Evolutionary conservation across 2,888 invertebrate genomes (phyloP).

Genomic region (Hedychridium roseum): DNA sequence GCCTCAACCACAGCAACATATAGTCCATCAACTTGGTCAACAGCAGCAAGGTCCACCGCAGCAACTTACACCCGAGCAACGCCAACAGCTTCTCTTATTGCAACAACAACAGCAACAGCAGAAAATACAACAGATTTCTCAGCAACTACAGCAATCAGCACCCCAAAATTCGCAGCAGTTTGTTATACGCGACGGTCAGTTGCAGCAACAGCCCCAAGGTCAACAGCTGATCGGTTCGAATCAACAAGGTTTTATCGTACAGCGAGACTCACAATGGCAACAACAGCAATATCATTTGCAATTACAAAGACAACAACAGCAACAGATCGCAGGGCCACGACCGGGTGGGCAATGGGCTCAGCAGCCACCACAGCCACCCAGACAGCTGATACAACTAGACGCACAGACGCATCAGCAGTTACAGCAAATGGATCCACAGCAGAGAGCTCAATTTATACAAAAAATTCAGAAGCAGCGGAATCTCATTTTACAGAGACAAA

Average conservation of each 20-base stretch:
- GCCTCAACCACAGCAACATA: constrained; percentile 43
- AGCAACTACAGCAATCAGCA: constrained; percentile 64
- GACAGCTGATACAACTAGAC: constrained; percentile 81
- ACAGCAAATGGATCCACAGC: constrained; percentile 83
- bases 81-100: constrained; percentile 65
- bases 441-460: constrained; percentile 81
- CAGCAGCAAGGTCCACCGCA: constrained; percentile 66
- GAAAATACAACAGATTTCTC: constrained; percentile 62
- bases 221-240: constrained; percentile 58
- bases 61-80: constrained; percentile 52
- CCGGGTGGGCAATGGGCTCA: constrained; percentile 63
- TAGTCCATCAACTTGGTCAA: constrained; percentile 52
- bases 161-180: constrained; percentile 60
- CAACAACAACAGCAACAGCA: constrained; percentile 69
- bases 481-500: constrained; percentile 67
- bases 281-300: constrained; percentile 68
- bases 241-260: constrained; percentile 59
- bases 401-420: constrained; percentile 85
- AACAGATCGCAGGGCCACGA: constrained; percentile 53
- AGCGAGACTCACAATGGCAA: constrained; percentile 72
- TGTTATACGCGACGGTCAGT: constrained; percentile 61
- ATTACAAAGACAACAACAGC: constrained; percentile 63
- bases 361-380: constrained; percentile 68
- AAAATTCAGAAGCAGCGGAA: constrained; percentile 75
- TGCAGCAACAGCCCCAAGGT: constrained; percentile 59